These are phyloP conservation scores for Orthosia cruda DNA, from an alignment of 2,888 invertebrate species.

Conservation along the genomic window DNA sequence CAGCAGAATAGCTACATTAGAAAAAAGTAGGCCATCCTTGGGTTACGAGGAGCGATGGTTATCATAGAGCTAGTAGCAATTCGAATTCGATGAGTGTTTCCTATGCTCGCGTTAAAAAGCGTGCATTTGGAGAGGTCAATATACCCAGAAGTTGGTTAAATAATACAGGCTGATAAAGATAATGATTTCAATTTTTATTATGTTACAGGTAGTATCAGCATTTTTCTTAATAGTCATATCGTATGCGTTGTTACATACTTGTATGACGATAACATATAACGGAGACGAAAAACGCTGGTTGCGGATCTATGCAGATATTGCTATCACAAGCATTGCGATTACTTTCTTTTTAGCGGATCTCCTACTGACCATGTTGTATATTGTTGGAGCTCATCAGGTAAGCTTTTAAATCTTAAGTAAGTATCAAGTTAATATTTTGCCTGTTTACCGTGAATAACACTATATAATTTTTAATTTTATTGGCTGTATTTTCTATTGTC, in stretches of 20 bases:
- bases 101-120: too few relatives aligned
- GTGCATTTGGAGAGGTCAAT: neutral
- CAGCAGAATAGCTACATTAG: too few relatives aligned
- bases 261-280: slow-evolving; percentile 16
- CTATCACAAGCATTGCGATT: slow-evolving; percentile 19
- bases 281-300: slow-evolving; percentile 7
- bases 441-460: too few relatives aligned
- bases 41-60: neutral
- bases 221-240: slow-evolving; percentile 35
- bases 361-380: slow-evolving; percentile 38
- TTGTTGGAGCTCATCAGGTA: slow-evolving; percentile 39
- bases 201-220: slow-evolving; percentile 31
- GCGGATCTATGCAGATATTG: slow-evolving; percentile 32
- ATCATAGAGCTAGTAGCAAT: neutral
- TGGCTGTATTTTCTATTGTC: too few relatives aligned
- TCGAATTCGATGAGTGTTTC: neutral
- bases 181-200: slow-evolving; percentile 1
- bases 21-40: neutral
- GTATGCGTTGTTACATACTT: slow-evolving; percentile 34
- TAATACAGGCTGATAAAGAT: neutral
- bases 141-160: neutral
- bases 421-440: too few relatives aligned
- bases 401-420: neutral
- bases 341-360: slow-evolving; percentile 20
- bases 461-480: too few relatives aligned